These are phyloP conservation scores for Atopsyche davidsoni DNA, from an alignment of 1,140 invertebrate genomes.

Conservation along the genomic window DNA sequence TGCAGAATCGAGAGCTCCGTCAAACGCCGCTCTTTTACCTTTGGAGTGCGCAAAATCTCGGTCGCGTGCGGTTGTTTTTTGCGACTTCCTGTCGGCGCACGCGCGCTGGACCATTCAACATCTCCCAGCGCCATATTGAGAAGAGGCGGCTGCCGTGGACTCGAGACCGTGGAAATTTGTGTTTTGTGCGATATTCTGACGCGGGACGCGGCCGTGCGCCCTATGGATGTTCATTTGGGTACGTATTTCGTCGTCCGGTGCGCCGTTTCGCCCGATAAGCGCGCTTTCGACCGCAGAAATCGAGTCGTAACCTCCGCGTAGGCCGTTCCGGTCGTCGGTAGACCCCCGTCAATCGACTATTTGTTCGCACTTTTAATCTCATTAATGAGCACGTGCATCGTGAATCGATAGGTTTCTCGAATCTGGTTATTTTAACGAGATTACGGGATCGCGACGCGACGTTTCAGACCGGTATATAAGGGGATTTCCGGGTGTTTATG, in stretches of 20 bases:
- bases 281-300: conserved; percentile 33
- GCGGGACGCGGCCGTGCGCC: conserved; percentile 48
- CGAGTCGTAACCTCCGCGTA: conserved; percentile 50
- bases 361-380: conserved; percentile 51
- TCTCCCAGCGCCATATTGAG: conserved; percentile 51
- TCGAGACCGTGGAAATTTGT: conserved; percentile 46
- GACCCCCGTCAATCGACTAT: conserved; percentile 48
- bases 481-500: conserved; percentile 51
- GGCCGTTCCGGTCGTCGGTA: conserved; percentile 51
- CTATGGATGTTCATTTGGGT: conserved; percentile 52
- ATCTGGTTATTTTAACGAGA: conserved; percentile 51
- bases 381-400: conserved; percentile 49
- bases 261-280: conserved; percentile 32
- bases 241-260: conserved; percentile 44
- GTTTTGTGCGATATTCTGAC: conserved; percentile 50
- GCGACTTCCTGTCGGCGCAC: conserved; percentile 43
- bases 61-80: conserved; percentile 25
- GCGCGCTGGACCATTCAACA: conserved; percentile 49
- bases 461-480: conserved; percentile 49
- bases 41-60: conserved; percentile 22
- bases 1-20: too few species aligned
- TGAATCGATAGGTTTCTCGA: conserved; percentile 50
- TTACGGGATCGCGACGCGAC: conserved; percentile 46
- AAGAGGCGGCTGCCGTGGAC: conserved; percentile 50
- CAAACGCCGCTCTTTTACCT: conserved; percentile 17